Percentiles rank a stretch among this genome's conserved stretches.
phyloP scores from a whole-genome alignment of 2,888 invertebrate genomes.

The Lydus trimaculatus region DNA sequence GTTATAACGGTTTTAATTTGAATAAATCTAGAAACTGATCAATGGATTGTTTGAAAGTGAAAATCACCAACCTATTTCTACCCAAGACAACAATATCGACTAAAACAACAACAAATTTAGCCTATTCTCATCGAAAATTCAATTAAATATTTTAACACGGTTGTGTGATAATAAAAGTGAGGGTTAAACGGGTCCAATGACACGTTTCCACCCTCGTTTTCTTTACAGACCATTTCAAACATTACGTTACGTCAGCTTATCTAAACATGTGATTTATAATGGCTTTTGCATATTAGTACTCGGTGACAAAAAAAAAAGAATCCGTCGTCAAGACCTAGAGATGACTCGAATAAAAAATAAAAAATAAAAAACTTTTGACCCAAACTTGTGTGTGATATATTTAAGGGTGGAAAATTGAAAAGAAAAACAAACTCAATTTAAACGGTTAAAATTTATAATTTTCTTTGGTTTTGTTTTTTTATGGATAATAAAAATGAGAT shows the following conservation, averaged over 20 bases:
- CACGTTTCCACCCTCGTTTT: constrained; percentile 37
- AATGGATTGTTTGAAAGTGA: constrained; percentile 32
- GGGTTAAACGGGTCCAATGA: constrained; percentile 33
- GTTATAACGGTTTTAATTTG: constrained; percentile 16
- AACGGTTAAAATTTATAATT: not conserved
- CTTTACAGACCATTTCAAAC: constrained; percentile 39
- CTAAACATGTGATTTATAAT: constrained; percentile 42
- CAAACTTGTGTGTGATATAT: not conserved
- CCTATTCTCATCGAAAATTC: constrained; percentile 33
- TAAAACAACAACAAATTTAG: constrained; percentile 38
- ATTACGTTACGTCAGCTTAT: constrained; percentile 37
- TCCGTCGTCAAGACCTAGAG: not conserved
- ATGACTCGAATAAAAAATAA: too few species aligned
- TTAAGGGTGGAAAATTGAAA: not conserved
- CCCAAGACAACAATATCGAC: constrained; percentile 27
- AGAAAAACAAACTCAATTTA: not conserved
- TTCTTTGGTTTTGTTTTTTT: not conserved
- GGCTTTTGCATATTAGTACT: constrained; percentile 20
- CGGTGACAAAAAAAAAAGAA: not conserved
- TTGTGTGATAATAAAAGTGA: not conserved
- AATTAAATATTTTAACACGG: constrained; percentile 35
- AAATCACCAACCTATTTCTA: constrained; percentile 22
- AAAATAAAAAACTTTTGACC: not conserved
- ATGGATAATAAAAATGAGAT: not conserved
- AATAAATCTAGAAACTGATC: constrained; percentile 15